Evolutionary conservation across 2,888 invertebrate genomes (phyloP), one percentile per base, ranked within the genome.

Genomic region (Pterostichus madidus): DNA sequence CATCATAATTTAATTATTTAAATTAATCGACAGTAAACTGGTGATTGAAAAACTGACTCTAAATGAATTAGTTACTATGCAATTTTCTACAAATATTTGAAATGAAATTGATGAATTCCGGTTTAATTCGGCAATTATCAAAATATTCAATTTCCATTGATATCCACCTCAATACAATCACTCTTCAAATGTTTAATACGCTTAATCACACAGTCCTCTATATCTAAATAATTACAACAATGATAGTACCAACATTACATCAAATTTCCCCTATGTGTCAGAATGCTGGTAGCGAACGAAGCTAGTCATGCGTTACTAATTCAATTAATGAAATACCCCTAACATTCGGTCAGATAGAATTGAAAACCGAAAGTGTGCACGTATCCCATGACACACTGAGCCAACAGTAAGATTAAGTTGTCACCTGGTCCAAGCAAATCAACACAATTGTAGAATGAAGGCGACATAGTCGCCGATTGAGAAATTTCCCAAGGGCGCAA

Each of bases 331-430:
- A 53, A 77, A 77, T 52, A 39, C 77, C 77, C 56, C 56, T 56
- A 77, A 56, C 39, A 39, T 56, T 15, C 53, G 53, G 15, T 11
- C 44, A 71, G 49, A 52, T 49, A 17, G 56, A 39, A 77, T 77
- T 56, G 56, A 77, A 77, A 77, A 77, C 77, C 35, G 32, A 56
- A 77, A 56, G 53, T 77, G 77, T 71, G 39, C 35, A 13, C 44
- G 68, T n/a, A 56, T 77, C 56, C 59, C 77, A 77, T 75, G 56
- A 77, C 77, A 56, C 15, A 53, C 31, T 17, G 31, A 46, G 81
- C 59, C 59, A 56, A 81, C 81, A 81, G 46, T 81, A 75, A 81
- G 81, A 81, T 81, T 81, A 81, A 81, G 81, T 81, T 81, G 81
- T 81, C 81, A 81, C 81, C 81, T 81, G 81, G 81, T 24, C 49